phyloP scores from a whole-genome alignment of 2,797 vertebrate species.

The Garrulus glandarius region DNA sequence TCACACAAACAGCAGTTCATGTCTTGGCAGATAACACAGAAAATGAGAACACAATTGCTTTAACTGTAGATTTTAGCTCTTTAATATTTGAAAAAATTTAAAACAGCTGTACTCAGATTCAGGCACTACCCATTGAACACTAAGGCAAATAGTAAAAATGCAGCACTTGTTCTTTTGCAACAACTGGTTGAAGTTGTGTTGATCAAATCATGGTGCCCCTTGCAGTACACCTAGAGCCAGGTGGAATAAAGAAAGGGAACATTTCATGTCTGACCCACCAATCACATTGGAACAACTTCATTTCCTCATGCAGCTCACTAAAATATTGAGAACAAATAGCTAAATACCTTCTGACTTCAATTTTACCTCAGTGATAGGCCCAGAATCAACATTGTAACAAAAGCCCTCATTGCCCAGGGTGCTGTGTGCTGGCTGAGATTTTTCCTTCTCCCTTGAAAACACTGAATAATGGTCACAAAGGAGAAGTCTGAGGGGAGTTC shows the following conservation, averaged over 20 bases:
- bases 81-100: not conserved
- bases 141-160: not conserved
- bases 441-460: not conserved
- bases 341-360: not conserved
- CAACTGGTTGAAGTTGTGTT: not conserved
- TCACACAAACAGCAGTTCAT: not conserved
- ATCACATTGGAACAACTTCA: not conserved
- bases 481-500: not conserved
- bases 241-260: not conserved
- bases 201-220: not conserved
- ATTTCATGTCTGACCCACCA: not conserved
- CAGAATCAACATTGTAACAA: not conserved
- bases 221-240: not conserved
- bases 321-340: not conserved
- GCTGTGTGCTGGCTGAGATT: not conserved
- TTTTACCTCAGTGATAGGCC: not conserved
- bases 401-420: not conserved
- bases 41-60: not conserved
- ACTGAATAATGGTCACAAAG: not conserved
- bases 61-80: not conserved
- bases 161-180: not conserved
- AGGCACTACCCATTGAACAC: not conserved
- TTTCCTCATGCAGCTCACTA: not conserved
- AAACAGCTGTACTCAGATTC: accelerated
- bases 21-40: not conserved